Evolutionary conservation across 2,797 vertebrate species (phyloP), one percentile per base, ranked within the genome.

Genomic region (Lepus townsendii): DNA sequence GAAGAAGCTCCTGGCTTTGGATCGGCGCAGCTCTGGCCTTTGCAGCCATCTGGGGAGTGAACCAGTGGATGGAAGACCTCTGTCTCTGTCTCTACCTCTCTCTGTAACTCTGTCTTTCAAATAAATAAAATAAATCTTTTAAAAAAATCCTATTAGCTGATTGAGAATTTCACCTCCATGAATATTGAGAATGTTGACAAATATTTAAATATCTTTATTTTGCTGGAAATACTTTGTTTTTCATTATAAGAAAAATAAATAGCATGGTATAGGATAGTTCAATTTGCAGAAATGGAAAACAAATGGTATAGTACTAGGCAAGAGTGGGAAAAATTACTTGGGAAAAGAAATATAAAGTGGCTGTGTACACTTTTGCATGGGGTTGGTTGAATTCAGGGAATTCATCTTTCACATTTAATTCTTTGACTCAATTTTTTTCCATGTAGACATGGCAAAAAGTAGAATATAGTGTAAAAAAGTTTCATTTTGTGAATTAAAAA

Each of bases 251-350:
- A 54, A 94, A 88, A 93, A 84, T 88, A 91, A 85, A 72, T 69
- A 47, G 12, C 73, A 20, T 73, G 78, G n/a, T 62, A 52, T 71
- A 71, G 27, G 71, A 62, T 2, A 77, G 38, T 66, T 85, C 24
- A 88, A 42, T 96, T 95, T 83, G 93, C 32, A 72, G n/a, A 79
- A 93, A n/a, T 30, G 32, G 50, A 42, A 89, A 95, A 80, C 42
- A 84, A 79, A 87, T 57, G n/a, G 6, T 69, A 10, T n/a, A 65
- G 26, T 72, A 27, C 42, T 57, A 24, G 38, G 26, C 50, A 86
- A 60, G 3, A 2, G 4, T 66, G 2, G 60, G 84, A 71, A 32
- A 65, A 77, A 85, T 7, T 42, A 30, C 54, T 78, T 76, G 17
- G 13, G 60, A 17, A 77, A 75, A 93, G 78, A 90, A 83, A 73